Evolutionary conservation across 2,113 vertebrate species (phyloP), one percentile per base, ranked within the genome.

Genomic region (Misgurnus anguillicaudatus): DNA sequence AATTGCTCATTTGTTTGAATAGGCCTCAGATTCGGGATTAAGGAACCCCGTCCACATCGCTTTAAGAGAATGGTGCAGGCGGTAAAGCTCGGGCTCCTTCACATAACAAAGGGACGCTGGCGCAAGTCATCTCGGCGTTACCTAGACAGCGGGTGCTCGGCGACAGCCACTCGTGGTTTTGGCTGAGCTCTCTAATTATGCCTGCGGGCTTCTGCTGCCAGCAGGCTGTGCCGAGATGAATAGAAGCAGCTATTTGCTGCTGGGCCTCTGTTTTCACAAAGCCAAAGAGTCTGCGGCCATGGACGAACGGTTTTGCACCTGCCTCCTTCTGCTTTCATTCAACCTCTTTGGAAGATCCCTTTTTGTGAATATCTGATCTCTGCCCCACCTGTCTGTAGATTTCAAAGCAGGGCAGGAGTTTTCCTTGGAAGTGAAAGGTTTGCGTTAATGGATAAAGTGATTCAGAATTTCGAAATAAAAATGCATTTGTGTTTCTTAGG

Each of bases 31-130:
- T 53, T 70, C 71, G 63, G 80, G 80, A 82, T 84, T 80, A 83
- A 62, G 69, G 57, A 58, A 42, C 53, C 61, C 61, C 53, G 67
- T 83, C 81, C 82, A 76, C 84, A 79, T 89, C 86, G 72, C 82
- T 78, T 86, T 86, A 80, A 84, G 75, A 88, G 58, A 87, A 81
- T 76, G 45, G 36, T 24, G 53, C 42, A 17, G 31, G 51, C 63
- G n/a, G 19, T 75, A 71, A 87, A 82, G 87, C 86, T 48, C 73
- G 85, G 87, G 87, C 84, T 83, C 85, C 87, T 88, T 83, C 88
- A 86, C 85, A 86, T 85, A 91, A 91, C 90, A 90, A 91, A 91
- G 87, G 89, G 87, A 82, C 84, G 81, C 83, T 85, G 86, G 82
- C 84, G 81, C 83, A 81, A 87, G 83, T 82, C 87, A 77, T 85